A percentile compares a stretch with the other conserved stretches of the same genome.
Evolutionary conservation across 2,113 vertebrate genomes (phyloP).

Genomic region (Spermophilus dauricus): DNA sequence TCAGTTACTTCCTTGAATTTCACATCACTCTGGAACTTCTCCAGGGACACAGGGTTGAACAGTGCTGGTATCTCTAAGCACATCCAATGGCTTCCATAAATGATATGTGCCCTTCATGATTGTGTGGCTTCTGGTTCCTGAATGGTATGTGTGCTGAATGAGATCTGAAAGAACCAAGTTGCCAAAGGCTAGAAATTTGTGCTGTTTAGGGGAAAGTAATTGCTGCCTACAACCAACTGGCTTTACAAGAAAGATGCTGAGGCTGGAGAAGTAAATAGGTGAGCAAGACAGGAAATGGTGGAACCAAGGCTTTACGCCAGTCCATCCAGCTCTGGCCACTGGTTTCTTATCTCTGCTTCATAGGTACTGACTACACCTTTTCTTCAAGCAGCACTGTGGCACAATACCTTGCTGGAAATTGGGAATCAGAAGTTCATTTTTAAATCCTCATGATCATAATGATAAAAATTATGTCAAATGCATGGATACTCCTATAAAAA

Average conservation of each 20-base stretch:
- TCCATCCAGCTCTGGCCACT: not conserved
- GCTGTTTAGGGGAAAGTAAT: not conserved
- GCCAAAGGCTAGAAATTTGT: not conserved
- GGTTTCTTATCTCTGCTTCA: not conserved
- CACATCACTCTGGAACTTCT: not conserved
- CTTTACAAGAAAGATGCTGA: not conserved
- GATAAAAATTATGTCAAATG: not conserved
- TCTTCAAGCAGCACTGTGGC: not conserved
- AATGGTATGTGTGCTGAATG: not conserved
- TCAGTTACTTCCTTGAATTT: conserved; percentile 51
- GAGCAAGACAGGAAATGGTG: not conserved
- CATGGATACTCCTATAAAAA: not conserved
- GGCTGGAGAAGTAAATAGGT: not conserved
- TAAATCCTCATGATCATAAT: not conserved
- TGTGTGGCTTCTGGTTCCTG: not conserved
- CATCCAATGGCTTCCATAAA: not conserved
- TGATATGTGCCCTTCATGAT: not conserved
- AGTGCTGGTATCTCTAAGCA: not conserved
- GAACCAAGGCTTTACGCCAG: too few relatives aligned
- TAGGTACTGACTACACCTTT: not conserved
- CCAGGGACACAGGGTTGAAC: not conserved
- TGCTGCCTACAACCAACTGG: not conserved
- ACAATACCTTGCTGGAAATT: not conserved
- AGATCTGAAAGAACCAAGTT: not conserved
- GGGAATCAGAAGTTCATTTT: not conserved